A percentile compares a stretch with the other conserved stretches of the same genome.
Evolutionary conservation across 2,113 vertebrate genomes (phyloP).

Genomic region (Apus apus): DNA sequence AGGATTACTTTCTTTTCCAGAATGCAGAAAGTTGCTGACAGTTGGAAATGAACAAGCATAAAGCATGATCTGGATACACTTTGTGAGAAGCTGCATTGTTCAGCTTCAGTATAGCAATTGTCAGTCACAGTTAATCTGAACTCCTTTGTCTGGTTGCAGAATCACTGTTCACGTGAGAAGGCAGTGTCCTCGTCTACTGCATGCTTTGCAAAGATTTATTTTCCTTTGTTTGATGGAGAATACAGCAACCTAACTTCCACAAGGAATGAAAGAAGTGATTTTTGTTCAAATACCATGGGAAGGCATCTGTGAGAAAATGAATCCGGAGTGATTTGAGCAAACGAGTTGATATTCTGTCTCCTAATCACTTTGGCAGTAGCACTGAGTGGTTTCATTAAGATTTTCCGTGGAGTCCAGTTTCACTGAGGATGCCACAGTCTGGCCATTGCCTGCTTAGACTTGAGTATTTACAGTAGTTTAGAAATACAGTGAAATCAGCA

Average conservation of each 20-base stretch:
- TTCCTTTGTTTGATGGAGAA: not conserved
- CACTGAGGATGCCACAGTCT: not conserved
- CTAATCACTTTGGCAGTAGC: not conserved
- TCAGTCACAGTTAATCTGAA: not conserved
- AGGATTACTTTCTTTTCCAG: not conserved
- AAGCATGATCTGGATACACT: not conserved
- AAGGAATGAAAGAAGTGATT: not conserved
- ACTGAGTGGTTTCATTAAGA: not conserved
- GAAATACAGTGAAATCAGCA: not conserved
- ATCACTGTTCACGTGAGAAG: not conserved
- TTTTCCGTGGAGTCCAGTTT: not conserved
- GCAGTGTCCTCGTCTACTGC: not conserved
- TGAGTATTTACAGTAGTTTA: not conserved
- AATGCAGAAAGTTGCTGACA: not conserved
- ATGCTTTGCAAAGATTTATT: not conserved
- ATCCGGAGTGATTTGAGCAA: not conserved
- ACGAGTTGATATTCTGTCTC: not conserved
- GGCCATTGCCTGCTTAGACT: not conserved
- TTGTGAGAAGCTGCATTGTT: not conserved
- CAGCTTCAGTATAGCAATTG: not conserved
- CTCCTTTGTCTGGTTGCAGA: not conserved
- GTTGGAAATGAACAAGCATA: not conserved
- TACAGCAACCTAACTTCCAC: not conserved
- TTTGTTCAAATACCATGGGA: not conserved
- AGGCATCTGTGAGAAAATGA: not conserved